phyloP scores from a whole-genome alignment of 2,888 invertebrate species.

The Nomada flava region DNA sequence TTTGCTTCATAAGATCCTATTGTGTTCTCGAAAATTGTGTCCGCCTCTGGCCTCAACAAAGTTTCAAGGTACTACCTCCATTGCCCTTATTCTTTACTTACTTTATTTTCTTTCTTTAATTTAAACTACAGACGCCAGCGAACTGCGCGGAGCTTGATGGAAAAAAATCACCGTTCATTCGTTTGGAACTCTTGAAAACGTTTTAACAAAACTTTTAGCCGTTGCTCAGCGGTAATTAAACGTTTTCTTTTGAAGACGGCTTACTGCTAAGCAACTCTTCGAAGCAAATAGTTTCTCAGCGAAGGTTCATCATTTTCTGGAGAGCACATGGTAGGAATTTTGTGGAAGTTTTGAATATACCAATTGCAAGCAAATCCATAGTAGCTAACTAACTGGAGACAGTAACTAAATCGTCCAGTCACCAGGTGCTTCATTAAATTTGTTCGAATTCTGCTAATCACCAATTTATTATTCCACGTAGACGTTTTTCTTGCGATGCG shows the following conservation, averaged over 20 bases:
- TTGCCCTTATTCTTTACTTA: background rate
- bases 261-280: constrained; percentile 14
- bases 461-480: background rate
- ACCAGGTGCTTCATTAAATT: background rate
- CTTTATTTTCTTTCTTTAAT: no score
- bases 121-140: constrained; percentile 5
- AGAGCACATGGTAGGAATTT: background rate
- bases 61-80: background rate
- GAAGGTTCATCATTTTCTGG: constrained; percentile 13
- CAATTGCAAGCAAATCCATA: background rate
- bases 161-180: constrained; percentile 30
- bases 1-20: background rate
- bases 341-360: background rate
- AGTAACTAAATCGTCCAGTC: background rate
- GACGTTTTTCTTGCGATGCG: background rate
- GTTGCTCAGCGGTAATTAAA: constrained; percentile 33
- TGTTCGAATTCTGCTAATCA: no score
- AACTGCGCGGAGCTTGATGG: constrained; percentile 3
- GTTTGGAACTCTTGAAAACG: constrained; percentile 14
- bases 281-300: constrained; percentile 18
- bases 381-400: background rate
- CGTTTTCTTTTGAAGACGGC: constrained; percentile 38
- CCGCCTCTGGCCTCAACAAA: constrained; percentile 2
- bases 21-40: background rate
- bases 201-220: constrained; percentile 29